Percentiles rank a stretch among this genome's conserved stretches.
These are phyloP conservation scores for Seriola aureovittata DNA, from an alignment of 2,113 vertebrate species.

Conservation along the genomic window DNA sequence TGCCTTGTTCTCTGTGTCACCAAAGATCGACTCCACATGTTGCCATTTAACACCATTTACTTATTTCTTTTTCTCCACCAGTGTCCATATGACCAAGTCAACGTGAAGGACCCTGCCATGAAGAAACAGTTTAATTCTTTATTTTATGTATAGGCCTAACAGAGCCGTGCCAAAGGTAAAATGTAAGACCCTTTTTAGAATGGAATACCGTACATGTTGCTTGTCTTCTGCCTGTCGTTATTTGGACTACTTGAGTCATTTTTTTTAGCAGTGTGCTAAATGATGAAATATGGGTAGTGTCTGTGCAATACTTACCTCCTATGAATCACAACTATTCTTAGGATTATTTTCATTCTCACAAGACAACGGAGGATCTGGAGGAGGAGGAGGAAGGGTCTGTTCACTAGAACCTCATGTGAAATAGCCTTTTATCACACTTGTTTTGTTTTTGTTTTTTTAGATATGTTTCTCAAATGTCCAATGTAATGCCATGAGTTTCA, in stretches of 20 bases:
- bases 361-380: constrained; percentile 5
- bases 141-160: constrained; percentile 82
- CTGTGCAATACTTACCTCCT: constrained; percentile 80
- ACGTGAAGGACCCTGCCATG: constrained; percentile 88
- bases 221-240: constrained; percentile 71
- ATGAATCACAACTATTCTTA: constrained; percentile 77
- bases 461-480: constrained; percentile 50
- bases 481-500: constrained; percentile 53
- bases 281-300: constrained; percentile 84
- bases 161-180: constrained; percentile 42
- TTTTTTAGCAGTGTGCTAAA: constrained; percentile 79
- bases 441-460: constrained; percentile 50
- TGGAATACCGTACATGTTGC: constrained; percentile 39
- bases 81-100: constrained; percentile 91
- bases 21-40: constrained; percentile 32
- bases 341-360: constrained; percentile 71
- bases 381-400: constrained; percentile 39
- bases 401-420: constrained; percentile 58
- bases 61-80: constrained; percentile 81
- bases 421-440: constrained; percentile 45
- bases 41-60: constrained; percentile 47
- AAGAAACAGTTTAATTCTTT: constrained; percentile 87
- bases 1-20: constrained; percentile 41
- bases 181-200: constrained; percentile 25
- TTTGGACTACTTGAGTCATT: constrained; percentile 76